phyloP scores from a whole-genome alignment of 2,113 vertebrate species.

The Pagrus major region DNA sequence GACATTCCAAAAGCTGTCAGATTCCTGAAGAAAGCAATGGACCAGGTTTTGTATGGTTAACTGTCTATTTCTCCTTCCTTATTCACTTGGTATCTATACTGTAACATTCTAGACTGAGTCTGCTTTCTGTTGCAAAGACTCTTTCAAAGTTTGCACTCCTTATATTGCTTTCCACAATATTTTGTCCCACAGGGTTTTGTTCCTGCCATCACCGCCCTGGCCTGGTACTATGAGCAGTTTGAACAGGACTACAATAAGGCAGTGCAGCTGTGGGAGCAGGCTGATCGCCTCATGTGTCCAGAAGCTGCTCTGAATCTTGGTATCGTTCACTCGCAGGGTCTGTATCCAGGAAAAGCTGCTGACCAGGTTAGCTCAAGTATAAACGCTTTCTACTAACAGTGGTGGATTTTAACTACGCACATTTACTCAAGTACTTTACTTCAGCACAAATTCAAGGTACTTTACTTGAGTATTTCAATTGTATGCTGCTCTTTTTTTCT shows the following conservation, averaged over 20 bases:
- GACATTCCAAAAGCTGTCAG: conserved; percentile 81
- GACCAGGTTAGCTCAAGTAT: conserved; percentile 64
- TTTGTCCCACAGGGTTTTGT: conserved; percentile 77
- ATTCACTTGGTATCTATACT: not conserved
- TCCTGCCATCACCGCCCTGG: conserved; percentile 85
- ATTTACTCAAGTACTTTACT: too few species aligned
- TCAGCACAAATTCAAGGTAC: too few species aligned
- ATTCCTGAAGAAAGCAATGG: conserved; percentile 84
- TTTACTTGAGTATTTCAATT: too few species aligned
- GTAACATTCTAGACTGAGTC: not conserved
- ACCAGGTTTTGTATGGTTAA: conserved; percentile 71
- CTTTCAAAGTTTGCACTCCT: not conserved
- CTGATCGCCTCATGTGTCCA: conserved; percentile 74
- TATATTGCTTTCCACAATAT: not conserved
- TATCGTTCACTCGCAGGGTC: conserved; percentile 79
- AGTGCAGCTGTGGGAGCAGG: conserved; percentile 83
- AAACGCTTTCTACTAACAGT: not conserved
- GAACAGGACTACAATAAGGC: conserved; percentile 81
- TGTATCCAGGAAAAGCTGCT: conserved; percentile 81
- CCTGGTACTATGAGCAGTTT: conserved; percentile 86
- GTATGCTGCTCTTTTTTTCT: too few species aligned
- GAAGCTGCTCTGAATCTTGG: conserved; percentile 87
- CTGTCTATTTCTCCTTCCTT: not conserved
- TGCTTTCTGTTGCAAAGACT: not conserved
- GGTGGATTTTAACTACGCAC: too few species aligned